Percentiles rank a stretch among this genome's conserved stretches.
Conservation (phyloP, 1,140 invertebrate genomes). For the Apis florea region DNA sequence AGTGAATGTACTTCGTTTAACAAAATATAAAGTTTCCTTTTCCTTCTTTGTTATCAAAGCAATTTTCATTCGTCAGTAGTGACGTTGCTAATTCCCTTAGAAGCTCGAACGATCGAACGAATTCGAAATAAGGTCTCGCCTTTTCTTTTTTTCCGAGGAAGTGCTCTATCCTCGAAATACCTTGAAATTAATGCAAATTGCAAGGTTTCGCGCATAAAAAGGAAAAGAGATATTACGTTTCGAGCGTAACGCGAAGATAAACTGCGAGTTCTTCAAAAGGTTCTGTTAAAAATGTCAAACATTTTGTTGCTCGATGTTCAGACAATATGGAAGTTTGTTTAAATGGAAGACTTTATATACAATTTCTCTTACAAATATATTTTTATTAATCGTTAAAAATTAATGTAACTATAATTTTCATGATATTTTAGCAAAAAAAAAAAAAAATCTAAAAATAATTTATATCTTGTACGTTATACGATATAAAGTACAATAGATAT, state of each 20-base stretch:
- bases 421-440: too few relatives aligned
- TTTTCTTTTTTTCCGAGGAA: not conserved
- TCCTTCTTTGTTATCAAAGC: not conserved
- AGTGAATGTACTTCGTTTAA: not conserved
- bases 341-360: too few relatives aligned
- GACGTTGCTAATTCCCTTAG: not conserved
- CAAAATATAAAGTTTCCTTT: not conserved
- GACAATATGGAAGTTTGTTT: too few relatives aligned
- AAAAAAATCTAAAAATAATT: too few relatives aligned
- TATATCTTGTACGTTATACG: too few relatives aligned
- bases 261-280: not conserved
- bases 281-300: not conserved
- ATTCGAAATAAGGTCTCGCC: not conserved
- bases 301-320: not conserved
- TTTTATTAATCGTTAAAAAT: not conserved
- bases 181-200: constrained; percentile 3
- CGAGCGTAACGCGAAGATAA: not conserved
- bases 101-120: not conserved
- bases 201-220: not conserved
- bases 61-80: not conserved
- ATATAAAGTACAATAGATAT: not conserved
- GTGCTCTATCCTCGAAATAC: too few relatives aligned
- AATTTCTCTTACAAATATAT: not conserved
- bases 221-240: not conserved
- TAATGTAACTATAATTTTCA: not conserved